Evolutionary conservation across 2,888 invertebrate species (phyloP).

Genomic region (Tricholauxania praeusta): DNA sequence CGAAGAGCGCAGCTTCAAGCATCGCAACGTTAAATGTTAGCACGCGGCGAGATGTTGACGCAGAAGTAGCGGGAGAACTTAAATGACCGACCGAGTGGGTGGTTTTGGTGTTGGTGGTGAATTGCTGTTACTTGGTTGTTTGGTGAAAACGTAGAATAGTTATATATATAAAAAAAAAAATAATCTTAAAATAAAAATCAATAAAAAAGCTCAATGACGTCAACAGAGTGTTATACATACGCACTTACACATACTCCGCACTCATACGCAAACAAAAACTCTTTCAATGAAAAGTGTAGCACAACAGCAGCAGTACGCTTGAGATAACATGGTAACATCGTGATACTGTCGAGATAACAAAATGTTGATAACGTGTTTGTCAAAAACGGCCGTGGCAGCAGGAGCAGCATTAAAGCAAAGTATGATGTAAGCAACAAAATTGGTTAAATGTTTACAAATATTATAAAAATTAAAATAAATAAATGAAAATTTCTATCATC

Average conservation of each 20-base stretch:
- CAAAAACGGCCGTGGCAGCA: neutral
- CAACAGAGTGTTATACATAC: conserved; percentile 51
- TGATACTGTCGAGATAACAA: conserved; percentile 3
- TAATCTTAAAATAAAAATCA: conserved; percentile 53
- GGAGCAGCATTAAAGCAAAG: neutral
- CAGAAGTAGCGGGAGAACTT: conserved; percentile 38
- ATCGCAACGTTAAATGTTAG: too few relatives aligned
- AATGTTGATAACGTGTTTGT: neutral
- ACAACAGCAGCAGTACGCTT: neutral
- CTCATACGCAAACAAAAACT: conserved; percentile 11
- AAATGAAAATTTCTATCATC: too few relatives aligned
- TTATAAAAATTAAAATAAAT: too few relatives aligned
- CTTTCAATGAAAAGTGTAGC: too few relatives aligned
- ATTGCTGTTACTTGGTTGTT: too few relatives aligned
- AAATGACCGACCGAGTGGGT: too few relatives aligned
- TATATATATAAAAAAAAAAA: too few relatives aligned
- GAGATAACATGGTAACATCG: neutral
- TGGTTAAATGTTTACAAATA: too few relatives aligned
- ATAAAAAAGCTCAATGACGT: conserved; percentile 65
- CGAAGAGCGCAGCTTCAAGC: neutral
- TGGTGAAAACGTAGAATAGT: too few relatives aligned
- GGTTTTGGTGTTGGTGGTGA: too few relatives aligned
- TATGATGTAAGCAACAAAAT: neutral
- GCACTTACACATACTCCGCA: conserved; percentile 22
- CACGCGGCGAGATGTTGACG: conserved; percentile 41